Evolutionary conservation across 2,113 vertebrate species (phyloP), one percentile per base, ranked within the genome.

Genomic region (Eudyptes chrysolophus): DNA sequence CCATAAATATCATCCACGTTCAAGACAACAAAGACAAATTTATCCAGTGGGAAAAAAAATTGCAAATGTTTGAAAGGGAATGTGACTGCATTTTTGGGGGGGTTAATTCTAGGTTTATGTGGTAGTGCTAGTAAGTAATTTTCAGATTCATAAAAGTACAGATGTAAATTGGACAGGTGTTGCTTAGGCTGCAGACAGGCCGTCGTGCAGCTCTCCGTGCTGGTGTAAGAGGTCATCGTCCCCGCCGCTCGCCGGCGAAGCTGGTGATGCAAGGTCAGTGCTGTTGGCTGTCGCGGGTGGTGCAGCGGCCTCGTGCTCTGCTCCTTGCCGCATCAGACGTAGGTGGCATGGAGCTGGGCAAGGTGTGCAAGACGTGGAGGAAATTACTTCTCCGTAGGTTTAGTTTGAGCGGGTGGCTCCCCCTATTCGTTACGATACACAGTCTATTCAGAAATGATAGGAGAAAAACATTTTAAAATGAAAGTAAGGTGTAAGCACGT

Each of bases 211-310:
- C 13, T 4, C 42, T 29, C 55, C 11, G 18, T 29, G 55, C 42
- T 7, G 70, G 38, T 32, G 52, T 16, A 10, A 10, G 71, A 32
- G 40, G n/a, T 32, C 16, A 7, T 7, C 38, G 1, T 19, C 32
- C 13, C 30, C 9, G 1, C 29, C 25, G 52, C 29, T 22, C 4
- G 11, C 27, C 6, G 15, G 29, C 3, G 38, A 14, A 14, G 62
- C 62, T 15, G 61, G 42, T 19, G 60, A 5, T 8, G 60, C 25
- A 3, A 38, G 60, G 60, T 26, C 16, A 11, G 22, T 19, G 48
- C 25, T 21, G 48, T 6, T 30, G 40, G 13, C 49, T 13, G 10
- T 29, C 2, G 18, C 1, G 24, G n/a, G n/a, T 3, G 3, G 24
- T 18, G 46, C 46, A 13, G 46, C 46, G 21, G 34, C 34, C 46